Evolutionary conservation across 2,113 vertebrate species (phyloP), one percentile per base, ranked within the genome.

Genomic region (Syngnathus typhle): DNA sequence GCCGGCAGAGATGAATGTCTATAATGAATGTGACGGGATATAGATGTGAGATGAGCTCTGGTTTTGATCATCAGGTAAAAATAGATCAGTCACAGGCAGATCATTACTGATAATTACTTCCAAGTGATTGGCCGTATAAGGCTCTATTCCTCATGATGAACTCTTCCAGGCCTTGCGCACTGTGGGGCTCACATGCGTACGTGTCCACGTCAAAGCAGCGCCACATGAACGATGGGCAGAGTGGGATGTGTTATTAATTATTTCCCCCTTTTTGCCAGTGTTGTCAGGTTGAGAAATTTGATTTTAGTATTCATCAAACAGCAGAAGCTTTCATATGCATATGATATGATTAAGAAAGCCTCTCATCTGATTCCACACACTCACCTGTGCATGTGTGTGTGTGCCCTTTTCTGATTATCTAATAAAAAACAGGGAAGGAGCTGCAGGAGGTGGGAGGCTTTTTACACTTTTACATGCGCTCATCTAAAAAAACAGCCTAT

Each of bases 71-170:
- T 89, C 83, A 83, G 80, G 81, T 90, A 90, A 90, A 91, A 92
- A 90, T 91, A 91, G 88, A 89, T 85, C 86, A 83, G 83, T 83
- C 83, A 85, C 77, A 43, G 58, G 78, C 81, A 82, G 85, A 87
- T 88, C 82, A 88, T 89, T 89, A 87, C 82, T 73, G 84, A 87
- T 91, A 89, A 89, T 90, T 89, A 90, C 89, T 87, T 84, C 73
- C 70, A 78, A 84, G 82, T 82, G 78, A 77, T 74, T 47, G 65
- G 51, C 77, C 66, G 37, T 71, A 64, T 64, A 68, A 65, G 78
- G 78, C 66, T 81, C 71, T 65, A 67, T 79, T 43, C 27, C 38
- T 23, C 38, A 62, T 74, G 75, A 80, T 87, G 79, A 84, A 89
- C 88, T 83, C 77, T 85, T 77, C 77, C 70, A 69, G 27, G 21